Percentiles rank a stretch among this genome's conserved stretches.
phyloP scores from a whole-genome alignment of 92 coral and sea anemone genomes.

The Palythoa heliodiscus region DNA sequence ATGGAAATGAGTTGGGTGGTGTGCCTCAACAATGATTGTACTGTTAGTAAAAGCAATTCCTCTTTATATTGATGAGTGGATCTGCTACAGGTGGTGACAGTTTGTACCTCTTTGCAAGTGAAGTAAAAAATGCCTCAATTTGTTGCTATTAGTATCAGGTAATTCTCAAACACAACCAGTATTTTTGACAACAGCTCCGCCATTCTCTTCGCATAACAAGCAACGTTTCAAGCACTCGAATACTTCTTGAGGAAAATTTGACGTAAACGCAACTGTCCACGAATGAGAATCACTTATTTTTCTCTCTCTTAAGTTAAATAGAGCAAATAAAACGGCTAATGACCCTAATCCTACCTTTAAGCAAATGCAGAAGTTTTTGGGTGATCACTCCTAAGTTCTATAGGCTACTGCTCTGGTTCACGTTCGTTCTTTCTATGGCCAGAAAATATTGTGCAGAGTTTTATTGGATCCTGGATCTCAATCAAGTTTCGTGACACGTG shows the following conservation, averaged over 20 bases:
- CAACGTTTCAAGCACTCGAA: slow-evolving; percentile 39
- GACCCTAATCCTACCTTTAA: too few relatives aligned
- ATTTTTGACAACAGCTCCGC: slow-evolving; percentile 43
- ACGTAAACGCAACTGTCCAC: slow-evolving; percentile 54
- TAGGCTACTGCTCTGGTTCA: too few relatives aligned
- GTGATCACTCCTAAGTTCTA: too few relatives aligned
- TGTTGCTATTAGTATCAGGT: background rate
- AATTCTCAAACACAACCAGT: slow-evolving; percentile 4
- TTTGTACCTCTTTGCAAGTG: background rate
- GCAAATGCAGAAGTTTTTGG: too few relatives aligned
- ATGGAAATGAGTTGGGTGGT: slow-evolving; percentile 27
- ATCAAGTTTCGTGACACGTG: too few relatives aligned
- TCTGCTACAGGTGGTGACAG: slow-evolving; percentile 31
- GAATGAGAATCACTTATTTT: slow-evolving; percentile 47
- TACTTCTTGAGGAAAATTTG: slow-evolving; percentile 53
- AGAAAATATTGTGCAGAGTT: too few relatives aligned
- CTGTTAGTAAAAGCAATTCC: slow-evolving; percentile 36
- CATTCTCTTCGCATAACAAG: slow-evolving; percentile 2
- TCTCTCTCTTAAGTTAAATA: too few relatives aligned
- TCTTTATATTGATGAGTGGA: slow-evolving; percentile 26
- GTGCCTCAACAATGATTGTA: slow-evolving; percentile 36
- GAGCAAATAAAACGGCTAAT: too few relatives aligned
- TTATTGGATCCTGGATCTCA: too few relatives aligned
- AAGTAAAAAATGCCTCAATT: background rate
- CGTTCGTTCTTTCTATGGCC: too few relatives aligned